These are phyloP conservation scores for Neostethus bicornis DNA, from an alignment of 2,797 vertebrate species.

Conservation along the genomic window DNA sequence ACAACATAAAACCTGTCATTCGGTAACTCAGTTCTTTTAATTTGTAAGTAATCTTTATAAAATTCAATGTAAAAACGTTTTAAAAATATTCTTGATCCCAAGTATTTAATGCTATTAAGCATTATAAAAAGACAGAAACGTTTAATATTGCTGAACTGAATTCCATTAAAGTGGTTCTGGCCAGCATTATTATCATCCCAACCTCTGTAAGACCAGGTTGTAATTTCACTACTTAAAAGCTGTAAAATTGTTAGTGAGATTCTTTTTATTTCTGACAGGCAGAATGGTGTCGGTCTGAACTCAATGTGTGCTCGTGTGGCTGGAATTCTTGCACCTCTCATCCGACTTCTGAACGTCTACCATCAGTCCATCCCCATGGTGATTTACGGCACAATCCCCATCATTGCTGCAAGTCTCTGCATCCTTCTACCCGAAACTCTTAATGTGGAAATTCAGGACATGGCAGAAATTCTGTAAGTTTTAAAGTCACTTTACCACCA, in stretches of 20 bases:
- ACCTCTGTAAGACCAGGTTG: too few relatives aligned
- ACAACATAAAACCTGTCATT: too few relatives aligned
- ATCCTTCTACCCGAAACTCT: constrained; percentile 85
- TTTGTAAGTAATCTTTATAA: too few relatives aligned
- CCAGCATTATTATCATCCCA: too few relatives aligned
- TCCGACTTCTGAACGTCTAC: constrained; percentile 80
- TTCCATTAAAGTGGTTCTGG: too few relatives aligned
- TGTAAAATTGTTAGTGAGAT: neutral
- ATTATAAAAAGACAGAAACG: too few relatives aligned
- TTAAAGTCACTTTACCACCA: neutral
- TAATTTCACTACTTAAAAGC: neutral
- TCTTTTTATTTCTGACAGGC: constrained; percentile 67
- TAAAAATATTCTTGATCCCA: too few relatives aligned
- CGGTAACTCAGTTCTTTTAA: too few relatives aligned
- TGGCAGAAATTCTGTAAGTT: constrained; percentile 57
- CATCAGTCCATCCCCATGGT: constrained; percentile 81
- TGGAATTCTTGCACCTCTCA: constrained; percentile 84
- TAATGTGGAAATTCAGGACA: constrained; percentile 79
- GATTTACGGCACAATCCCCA: constrained; percentile 77
- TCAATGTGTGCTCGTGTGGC: constrained; percentile 78
- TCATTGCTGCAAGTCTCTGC: constrained; percentile 73
- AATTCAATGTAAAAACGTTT: too few relatives aligned
- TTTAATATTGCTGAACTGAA: too few relatives aligned
- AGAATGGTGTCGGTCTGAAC: constrained; percentile 85
- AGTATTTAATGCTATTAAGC: too few relatives aligned